Evolutionary conservation across 2,113 vertebrate genomes (phyloP), one percentile per base, ranked within the genome.

Genomic region (Gymnorhina tibicen): DNA sequence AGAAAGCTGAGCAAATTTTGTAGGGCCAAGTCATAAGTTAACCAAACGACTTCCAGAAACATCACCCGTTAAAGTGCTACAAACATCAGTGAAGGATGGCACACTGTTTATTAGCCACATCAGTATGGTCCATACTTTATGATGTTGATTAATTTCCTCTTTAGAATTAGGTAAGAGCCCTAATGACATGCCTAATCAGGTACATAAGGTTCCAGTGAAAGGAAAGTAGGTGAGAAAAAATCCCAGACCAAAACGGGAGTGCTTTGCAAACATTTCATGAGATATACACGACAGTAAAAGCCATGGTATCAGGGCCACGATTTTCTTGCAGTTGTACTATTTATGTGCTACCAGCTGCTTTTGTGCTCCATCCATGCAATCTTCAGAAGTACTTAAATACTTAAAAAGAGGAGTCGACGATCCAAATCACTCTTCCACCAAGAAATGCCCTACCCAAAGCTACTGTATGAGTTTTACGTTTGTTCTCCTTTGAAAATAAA

Each of bases 401-500:
- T 80, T 59, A 11, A 74, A 50, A 84, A 53, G 14, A 56, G 35
- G 56, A 84, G 22, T 72, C 72, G n/a, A 35, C 10, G 11, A 39
- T 46, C 55, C 7, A 24, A 91, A 79, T 59, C 58, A 20, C 49
- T 58, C 55, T 63, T 81, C 77, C 33, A 62, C 33, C n/a, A 77
- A 89, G 76, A 70, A 93, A 91, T 18, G 11, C 80, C 88, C 76
- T 84, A 52, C 49, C 27, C 85, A 60, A 86, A 90, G 47, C 84
- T 76, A 72, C 92, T n/a, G 56, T 53, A 14, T 19, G 87, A 80
- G 32, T 77, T 88, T 67, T 83, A 80, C 22, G 9, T 96, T 94
- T 94, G 92, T 95, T 94, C 95, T 94, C 82, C 55, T 94, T 92
- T 72, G 79, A 95, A 96, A 96, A 96, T 72, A 95, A 96, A 96